phyloP scores from a whole-genome alignment of 2,113 vertebrate species.

The Raja brachyura region DNA sequence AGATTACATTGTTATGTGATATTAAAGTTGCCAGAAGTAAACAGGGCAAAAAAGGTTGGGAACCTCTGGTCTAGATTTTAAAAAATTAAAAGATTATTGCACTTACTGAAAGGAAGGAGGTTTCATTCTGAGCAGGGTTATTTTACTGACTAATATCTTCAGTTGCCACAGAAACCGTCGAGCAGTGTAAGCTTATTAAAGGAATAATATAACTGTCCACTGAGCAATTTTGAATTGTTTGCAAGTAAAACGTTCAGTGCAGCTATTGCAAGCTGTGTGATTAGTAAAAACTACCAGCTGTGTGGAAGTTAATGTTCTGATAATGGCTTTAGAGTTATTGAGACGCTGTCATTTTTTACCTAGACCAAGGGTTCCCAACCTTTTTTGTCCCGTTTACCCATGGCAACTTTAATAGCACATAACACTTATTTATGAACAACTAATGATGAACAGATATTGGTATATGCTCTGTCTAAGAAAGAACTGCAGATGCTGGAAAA shows the following conservation, averaged over 20 bases:
- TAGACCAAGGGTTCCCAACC: no score
- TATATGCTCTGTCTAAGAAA: no score
- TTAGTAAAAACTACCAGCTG: not conserved
- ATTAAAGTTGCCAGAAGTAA: no score
- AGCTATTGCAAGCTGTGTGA: not conserved
- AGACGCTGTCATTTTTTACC: no score
- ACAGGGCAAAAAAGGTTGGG: no score
- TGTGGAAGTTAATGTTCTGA: not conserved
- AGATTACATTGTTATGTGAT: no score
- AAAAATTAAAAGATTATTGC: not conserved
- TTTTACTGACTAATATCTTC: not conserved
- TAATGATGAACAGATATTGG: no score
- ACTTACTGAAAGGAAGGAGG: not conserved
- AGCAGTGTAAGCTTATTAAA: not conserved
- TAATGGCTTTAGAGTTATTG: not conserved
- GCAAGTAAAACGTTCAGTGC: not conserved
- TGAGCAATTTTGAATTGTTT: not conserved
- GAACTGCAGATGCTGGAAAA: no score
- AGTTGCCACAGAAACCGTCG: not conserved
- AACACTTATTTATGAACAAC: no score
- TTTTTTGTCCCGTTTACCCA: no score
- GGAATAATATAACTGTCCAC: not conserved
- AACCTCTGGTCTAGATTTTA: not conserved
- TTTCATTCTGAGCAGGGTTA: not conserved
- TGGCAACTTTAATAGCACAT: no score